Conservation (phyloP, 2,113 vertebrate genomes). For the Bubo blakistoni region DNA sequence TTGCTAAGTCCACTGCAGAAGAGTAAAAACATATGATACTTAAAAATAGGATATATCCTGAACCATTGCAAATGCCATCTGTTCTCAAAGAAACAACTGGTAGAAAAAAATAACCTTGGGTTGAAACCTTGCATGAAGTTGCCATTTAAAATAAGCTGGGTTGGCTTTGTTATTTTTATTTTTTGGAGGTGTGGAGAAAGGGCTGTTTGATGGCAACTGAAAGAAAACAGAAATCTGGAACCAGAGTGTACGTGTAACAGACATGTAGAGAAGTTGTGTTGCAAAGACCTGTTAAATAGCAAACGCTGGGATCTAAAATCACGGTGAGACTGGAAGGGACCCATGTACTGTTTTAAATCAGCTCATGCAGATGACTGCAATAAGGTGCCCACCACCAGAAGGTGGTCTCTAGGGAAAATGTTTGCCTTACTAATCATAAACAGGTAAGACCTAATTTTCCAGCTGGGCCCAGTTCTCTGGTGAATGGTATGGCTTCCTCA, state of each 20-base stretch:
- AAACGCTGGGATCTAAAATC: background rate
- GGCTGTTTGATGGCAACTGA: background rate
- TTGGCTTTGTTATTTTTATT: constrained; percentile 45
- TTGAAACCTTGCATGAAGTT: constrained; percentile 58
- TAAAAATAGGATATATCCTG: constrained; percentile 60
- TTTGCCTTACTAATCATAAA: background rate
- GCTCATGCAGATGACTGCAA: background rate
- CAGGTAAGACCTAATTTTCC: background rate
- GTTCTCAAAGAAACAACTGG: constrained; percentile 59
- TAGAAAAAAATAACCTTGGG: constrained; percentile 50
- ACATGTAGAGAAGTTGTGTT: background rate
- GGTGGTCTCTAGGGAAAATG: background rate
- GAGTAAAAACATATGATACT: constrained; percentile 43
- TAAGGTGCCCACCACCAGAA: background rate
- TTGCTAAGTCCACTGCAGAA: constrained; percentile 46
- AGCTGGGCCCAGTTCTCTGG: background rate
- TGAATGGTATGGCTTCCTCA: background rate
- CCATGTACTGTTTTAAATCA: background rate
- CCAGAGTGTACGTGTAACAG: background rate
- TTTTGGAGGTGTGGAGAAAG: constrained; percentile 17
- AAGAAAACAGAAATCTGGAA: constrained; percentile 1
- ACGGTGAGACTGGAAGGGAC: background rate
- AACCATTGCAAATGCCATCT: constrained; percentile 48
- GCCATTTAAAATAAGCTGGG: constrained; percentile 11
- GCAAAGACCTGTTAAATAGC: background rate